Conservation (phyloP, 2,888 invertebrate species). For the Pinctada fucata region DNA sequence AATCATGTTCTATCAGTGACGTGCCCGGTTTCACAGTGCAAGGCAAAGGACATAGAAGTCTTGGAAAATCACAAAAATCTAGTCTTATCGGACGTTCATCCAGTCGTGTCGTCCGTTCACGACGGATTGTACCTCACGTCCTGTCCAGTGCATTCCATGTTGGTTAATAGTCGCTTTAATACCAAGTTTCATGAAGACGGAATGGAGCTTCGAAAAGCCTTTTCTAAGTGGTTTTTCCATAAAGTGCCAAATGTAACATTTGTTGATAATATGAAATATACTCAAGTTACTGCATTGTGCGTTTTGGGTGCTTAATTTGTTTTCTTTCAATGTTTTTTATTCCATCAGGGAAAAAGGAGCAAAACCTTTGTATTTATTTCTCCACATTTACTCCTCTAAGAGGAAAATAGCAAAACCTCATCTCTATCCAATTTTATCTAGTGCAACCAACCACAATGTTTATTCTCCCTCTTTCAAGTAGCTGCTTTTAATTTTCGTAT, state of each 20-base stretch:
- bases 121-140: conserved; percentile 54
- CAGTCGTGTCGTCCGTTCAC: conserved; percentile 47
- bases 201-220: conserved; percentile 41
- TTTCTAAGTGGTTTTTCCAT: conserved; percentile 51
- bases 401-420: background rate
- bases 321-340: background rate
- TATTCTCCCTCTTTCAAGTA: too few species aligned
- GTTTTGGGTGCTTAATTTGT: conserved; percentile 2
- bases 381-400: too few species aligned
- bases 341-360: too few species aligned
- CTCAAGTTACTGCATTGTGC: conserved; percentile 30
- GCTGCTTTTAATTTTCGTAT: too few species aligned
- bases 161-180: conserved; percentile 40
- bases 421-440: background rate
- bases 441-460: too few species aligned
- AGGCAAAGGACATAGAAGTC: conserved; percentile 30
- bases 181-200: conserved; percentile 27
- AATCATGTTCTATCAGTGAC: conserved; percentile 41
- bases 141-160: conserved; percentile 52
- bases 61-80: conserved; percentile 40
- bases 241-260: conserved; percentile 28
- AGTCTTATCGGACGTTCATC: conserved; percentile 27
- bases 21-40: conserved; percentile 46
- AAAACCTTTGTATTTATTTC: too few species aligned
- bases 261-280: conserved; percentile 26